Conservation (phyloP, 2,888 invertebrate genomes). For the Chironomus riparius region DNA sequence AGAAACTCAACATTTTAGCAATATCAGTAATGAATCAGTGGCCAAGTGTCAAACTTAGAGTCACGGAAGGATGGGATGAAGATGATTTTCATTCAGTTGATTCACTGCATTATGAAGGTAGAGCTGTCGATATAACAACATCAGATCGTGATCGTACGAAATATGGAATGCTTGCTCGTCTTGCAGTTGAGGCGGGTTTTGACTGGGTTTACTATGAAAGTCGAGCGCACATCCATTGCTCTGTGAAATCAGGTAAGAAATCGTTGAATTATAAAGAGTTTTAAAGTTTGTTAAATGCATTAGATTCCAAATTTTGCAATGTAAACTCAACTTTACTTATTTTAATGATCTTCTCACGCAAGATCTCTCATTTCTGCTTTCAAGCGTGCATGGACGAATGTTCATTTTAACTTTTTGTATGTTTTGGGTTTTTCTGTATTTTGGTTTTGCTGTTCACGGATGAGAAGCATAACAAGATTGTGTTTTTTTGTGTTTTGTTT, state of each 20-base stretch:
- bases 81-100: slow-evolving; percentile 63
- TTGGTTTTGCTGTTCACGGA: too few species aligned
- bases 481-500: neutral
- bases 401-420: too few species aligned
- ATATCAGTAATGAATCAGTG: slow-evolving; percentile 97
- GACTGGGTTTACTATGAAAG: slow-evolving; percentile 98
- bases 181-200: slow-evolving; percentile 95
- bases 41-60: slow-evolving; percentile 87
- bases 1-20: slow-evolving; percentile 87
- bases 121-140: slow-evolving; percentile 93
- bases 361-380: neutral
- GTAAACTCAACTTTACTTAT: neutral
- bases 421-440: too few species aligned
- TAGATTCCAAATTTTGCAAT: neutral
- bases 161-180: slow-evolving; percentile 89
- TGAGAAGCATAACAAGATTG: neutral
- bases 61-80: slow-evolving; percentile 95
- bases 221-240: slow-evolving; percentile 90
- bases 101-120: slow-evolving; percentile 92
- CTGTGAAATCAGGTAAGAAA: slow-evolving; percentile 85
- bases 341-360: slow-evolving; percentile 19
- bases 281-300: neutral
- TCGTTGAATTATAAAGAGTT: neutral
- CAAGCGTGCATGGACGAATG: too few species aligned
- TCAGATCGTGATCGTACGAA: slow-evolving; percentile 87